phyloP scores from a whole-genome alignment of 2,888 invertebrate genomes.

The Agapostemon virescens region DNA sequence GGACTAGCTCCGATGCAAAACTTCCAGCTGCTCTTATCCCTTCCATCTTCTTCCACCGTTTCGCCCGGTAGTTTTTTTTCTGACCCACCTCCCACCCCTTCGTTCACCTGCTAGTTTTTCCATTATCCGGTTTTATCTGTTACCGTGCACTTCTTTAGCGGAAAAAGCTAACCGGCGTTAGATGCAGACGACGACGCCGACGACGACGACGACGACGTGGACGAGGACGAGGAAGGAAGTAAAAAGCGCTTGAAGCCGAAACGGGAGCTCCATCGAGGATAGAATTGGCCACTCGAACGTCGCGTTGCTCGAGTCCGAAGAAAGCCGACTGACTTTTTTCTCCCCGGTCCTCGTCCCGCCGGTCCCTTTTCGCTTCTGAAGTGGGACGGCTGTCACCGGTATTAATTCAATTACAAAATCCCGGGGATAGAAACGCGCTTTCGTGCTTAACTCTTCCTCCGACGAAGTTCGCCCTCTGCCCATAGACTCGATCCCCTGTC shows the following conservation, averaged over 20 bases:
- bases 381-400: constrained; percentile 16
- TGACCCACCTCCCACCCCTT: neutral
- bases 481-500: constrained; percentile 28
- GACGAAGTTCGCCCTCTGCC: constrained; percentile 19
- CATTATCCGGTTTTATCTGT: constrained; percentile 54
- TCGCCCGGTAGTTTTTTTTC: constrained; percentile 26
- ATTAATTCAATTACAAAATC: constrained; percentile 32
- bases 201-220: neutral
- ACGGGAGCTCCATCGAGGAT: constrained; percentile 1
- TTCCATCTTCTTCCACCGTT: constrained; percentile 32
- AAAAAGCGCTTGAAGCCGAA: neutral
- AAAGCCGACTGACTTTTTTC: constrained; percentile 10
- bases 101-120: constrained; percentile 35
- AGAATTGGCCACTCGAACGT: constrained; percentile 33
- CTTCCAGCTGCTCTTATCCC: constrained; percentile 44
- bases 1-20: constrained; percentile 36
- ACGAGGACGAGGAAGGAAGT: neutral
- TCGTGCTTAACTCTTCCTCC: constrained; percentile 40
- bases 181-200: constrained; percentile 15
- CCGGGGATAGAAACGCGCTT: constrained; percentile 11
- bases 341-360: neutral
- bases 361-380: neutral
- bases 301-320: neutral
- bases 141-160: constrained; percentile 30
- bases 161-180: constrained; percentile 17